A percentile compares a stretch with the other conserved stretches of the same genome.
Conservation (phyloP, 2,888 invertebrate species). For the Caenorhabditis afra region DNA sequence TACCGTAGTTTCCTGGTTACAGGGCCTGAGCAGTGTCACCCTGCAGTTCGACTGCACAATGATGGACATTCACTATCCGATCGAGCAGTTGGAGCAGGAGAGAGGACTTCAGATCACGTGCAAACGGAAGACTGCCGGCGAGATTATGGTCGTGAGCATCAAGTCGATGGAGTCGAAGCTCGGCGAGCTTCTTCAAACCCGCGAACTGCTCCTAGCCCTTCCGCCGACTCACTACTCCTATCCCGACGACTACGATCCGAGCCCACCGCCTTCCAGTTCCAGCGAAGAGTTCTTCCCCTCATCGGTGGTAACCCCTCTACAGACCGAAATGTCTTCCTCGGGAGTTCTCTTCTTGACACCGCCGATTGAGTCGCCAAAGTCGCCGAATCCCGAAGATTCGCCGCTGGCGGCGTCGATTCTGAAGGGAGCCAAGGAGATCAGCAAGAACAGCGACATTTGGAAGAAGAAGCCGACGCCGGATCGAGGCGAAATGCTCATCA, state of each 20-base stretch:
- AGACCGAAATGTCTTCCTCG: constrained; percentile 32
- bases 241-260: constrained; percentile 48
- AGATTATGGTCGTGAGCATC: constrained; percentile 44
- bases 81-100: constrained; percentile 47
- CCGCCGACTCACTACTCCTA: constrained; percentile 48
- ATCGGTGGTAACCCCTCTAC: constrained; percentile 15
- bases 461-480: constrained; percentile 65
- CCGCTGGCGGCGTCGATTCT: constrained; percentile 77
- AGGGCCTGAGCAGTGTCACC: constrained; percentile 37
- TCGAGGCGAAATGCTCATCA: constrained; percentile 72
- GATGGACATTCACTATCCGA: constrained; percentile 51
- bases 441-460: constrained; percentile 66
- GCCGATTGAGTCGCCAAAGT: constrained; percentile 50
- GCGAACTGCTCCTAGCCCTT: constrained; percentile 53
- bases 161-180: constrained; percentile 49
- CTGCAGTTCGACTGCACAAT: constrained; percentile 50
- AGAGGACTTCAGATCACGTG: constrained; percentile 36
- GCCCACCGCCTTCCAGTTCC: constrained; percentile 19
- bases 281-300: constrained; percentile 3
- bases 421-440: constrained; percentile 73
- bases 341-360: constrained; percentile 38
- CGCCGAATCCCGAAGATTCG: constrained; percentile 76
- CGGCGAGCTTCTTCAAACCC: constrained; percentile 42
- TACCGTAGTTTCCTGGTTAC: neutral
- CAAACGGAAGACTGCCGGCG: constrained; percentile 42